These are phyloP conservation scores for Osmerus eperlanus DNA, from an alignment of 2,113 vertebrate species.

Conservation along the genomic window DNA sequence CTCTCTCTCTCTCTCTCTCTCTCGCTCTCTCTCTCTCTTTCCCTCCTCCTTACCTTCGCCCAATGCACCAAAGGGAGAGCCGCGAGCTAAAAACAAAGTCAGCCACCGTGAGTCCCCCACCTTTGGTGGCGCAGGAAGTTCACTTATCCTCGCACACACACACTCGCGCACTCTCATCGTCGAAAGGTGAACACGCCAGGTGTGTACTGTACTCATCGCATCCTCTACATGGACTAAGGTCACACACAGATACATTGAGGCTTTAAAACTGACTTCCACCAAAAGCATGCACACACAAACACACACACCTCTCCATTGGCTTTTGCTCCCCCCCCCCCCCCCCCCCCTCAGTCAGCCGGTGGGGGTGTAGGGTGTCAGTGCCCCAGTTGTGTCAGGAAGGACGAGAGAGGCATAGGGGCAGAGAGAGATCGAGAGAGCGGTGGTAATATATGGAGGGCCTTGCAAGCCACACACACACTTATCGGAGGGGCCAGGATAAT, in stretches of 20 bases:
- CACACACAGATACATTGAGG: constrained; percentile 4
- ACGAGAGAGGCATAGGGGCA: constrained; percentile 44
- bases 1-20: background rate
- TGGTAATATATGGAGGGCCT: constrained; percentile 55
- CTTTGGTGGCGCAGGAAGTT: background rate
- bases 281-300: background rate
- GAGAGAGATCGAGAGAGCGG: constrained; percentile 40
- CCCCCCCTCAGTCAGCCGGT: constrained; percentile 22
- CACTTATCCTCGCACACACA: background rate
- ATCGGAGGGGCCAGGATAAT: constrained; percentile 44
- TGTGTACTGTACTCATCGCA: background rate
- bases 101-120: background rate
- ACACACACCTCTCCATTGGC: background rate
- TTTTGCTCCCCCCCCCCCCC: background rate
- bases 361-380: constrained; percentile 67
- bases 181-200: background rate
- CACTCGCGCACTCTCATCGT: background rate
- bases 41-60: background rate
- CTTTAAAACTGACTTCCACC: background rate
- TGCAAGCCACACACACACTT: constrained; percentile 13
- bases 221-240: background rate
- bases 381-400: constrained; percentile 64
- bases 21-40: background rate
- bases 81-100: constrained; percentile 3
- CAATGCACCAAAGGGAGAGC: too few relatives aligned